Base-by-base conservation (phyloP, 1,140 invertebrate species). In the Cephus cinctus region DNA sequence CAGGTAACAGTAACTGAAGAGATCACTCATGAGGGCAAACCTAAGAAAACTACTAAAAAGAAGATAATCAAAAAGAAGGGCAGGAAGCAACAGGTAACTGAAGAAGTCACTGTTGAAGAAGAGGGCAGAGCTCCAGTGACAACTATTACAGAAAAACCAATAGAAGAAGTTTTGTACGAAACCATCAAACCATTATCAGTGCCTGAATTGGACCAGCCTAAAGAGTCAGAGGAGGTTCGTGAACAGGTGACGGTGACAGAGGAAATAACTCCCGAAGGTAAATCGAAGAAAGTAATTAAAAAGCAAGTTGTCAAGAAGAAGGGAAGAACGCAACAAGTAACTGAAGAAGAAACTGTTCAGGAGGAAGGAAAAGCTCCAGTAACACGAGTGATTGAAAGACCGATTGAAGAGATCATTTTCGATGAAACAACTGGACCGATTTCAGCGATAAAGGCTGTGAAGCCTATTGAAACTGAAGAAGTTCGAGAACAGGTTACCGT, bases 101-200 rank as follows among this genome's bases (percentile, higher is more conserved):
- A 80, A 64, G 75, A 75, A 27, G 67, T 71, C 8, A 77, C 77
- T 16, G 57, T 78, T 20, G 59, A 66, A 19, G 61, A 69, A 46
- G 52, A 59, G 40, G 61, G 54, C 1, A 56, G 61, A 45, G 34
- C 57, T 42, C 54, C 70, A 52, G 48, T 48, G 35, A 56, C 16
- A 31, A 23, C 23, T 5, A 15, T 51, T 43, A 23, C 53, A 40
- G 55, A 56, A 19, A 34, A 51, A 36, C 54, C 56, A 12, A 43
- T 52, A 3, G 31, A 63, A 39, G 57, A 54, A 30, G 40, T 61
- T 16, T 25, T 54, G 4, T 50, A 63, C 8, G 55, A 58, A 46
- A 49, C 32, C 3, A 45, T 38, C 19, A 25, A 39, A 3, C 4
- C 9, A 1, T 2, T 52, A 5, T 32, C 47, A 4, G 14, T 27